phyloP scores from a whole-genome alignment of 2,888 invertebrate species.

The Pteria penguin region DNA sequence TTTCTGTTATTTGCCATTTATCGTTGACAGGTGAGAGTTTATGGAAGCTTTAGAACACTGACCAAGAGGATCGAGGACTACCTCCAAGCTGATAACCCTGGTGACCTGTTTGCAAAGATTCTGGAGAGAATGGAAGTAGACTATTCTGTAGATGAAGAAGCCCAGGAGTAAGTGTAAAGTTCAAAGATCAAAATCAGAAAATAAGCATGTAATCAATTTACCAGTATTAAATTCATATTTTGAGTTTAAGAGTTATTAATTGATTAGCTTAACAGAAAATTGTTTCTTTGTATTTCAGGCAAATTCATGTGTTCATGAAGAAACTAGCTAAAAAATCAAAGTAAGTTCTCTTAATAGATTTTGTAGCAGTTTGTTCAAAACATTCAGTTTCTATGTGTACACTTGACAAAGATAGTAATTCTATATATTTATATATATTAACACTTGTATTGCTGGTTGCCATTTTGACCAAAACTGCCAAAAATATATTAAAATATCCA shows the following conservation, averaged over 20 bases:
- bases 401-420: too few species aligned
- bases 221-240: neutral
- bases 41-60: constrained; percentile 58
- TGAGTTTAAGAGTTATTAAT: neutral
- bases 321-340: neutral
- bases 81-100: constrained; percentile 52
- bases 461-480: too few species aligned
- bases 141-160: constrained; percentile 55
- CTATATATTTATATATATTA: too few species aligned
- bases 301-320: neutral
- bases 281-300: neutral
- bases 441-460: too few species aligned
- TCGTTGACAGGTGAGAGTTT: constrained; percentile 62
- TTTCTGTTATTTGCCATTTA: too few species aligned
- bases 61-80: constrained; percentile 59
- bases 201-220: neutral
- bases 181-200: neutral
- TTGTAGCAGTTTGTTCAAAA: too few species aligned
- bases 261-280: too few species aligned
- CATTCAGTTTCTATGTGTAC: too few species aligned
- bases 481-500: too few species aligned
- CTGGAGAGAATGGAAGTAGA: constrained; percentile 66
- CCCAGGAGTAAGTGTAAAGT: neutral
- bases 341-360: too few species aligned
- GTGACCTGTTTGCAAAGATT: constrained; percentile 68